phyloP scores from a whole-genome alignment of 2,113 vertebrate genomes.

The Cathartes aura region DNA sequence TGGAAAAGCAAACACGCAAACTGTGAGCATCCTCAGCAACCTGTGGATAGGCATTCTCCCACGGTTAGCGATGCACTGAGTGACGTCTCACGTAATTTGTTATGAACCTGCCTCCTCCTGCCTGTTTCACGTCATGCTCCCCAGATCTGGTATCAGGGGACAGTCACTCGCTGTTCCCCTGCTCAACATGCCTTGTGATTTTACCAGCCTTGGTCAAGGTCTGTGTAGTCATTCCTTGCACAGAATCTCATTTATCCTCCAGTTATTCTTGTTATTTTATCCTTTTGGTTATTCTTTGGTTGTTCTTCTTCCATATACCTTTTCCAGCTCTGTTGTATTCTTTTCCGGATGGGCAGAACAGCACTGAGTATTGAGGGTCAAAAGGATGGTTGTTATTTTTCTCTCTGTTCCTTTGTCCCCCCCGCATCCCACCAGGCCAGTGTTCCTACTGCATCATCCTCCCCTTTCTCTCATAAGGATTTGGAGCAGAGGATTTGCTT shows the following conservation, averaged over 20 bases:
- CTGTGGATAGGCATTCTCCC: not conserved
- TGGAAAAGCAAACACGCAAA: not conserved
- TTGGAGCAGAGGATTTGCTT: not conserved
- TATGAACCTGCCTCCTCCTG: not conserved
- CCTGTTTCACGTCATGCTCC: not conserved
- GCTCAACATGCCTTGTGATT: not conserved
- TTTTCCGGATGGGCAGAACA: not conserved
- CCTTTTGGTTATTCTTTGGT: not conserved
- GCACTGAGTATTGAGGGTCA: not conserved
- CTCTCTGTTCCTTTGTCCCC: not conserved
- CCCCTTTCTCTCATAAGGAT: not conserved
- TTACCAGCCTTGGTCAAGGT: not conserved
- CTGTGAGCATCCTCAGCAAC: not conserved
- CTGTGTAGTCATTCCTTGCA: not conserved
- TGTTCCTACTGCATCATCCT: not conserved
- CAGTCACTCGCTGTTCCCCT: not conserved
- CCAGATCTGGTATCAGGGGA: not conserved
- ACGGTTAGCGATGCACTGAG: rapidly evolving
- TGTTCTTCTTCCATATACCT: not conserved
- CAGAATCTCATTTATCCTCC: not conserved
- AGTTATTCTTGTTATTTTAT: not conserved
- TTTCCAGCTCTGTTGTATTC: not conserved
- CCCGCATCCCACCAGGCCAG: not conserved
- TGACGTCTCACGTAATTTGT: rapidly evolving
- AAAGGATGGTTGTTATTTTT: not conserved